A percentile compares a stretch with the other conserved stretches of the same genome.
Evolutionary conservation across 2,113 vertebrate genomes (phyloP).

Genomic region (Gymnarchus niloticus): DNA sequence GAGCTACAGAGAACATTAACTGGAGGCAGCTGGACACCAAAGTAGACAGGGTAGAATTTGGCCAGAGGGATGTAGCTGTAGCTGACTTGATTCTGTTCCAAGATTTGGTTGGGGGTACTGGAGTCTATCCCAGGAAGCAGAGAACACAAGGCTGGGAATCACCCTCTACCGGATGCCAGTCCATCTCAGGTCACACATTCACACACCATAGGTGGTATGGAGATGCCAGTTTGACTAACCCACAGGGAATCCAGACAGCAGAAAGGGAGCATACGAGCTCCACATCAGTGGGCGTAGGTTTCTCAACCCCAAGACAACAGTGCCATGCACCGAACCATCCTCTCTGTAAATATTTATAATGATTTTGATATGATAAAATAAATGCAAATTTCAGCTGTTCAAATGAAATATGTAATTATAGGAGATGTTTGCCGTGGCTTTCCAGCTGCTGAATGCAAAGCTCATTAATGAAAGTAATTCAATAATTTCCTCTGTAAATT

Average conservation of each 20-base stretch:
- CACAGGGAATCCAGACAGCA: not conserved
- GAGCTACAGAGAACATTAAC: not conserved
- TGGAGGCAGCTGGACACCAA: not conserved
- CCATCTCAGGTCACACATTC: not conserved
- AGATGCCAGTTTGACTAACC: not conserved
- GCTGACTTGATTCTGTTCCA: not conserved
- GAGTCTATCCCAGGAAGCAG: not conserved
- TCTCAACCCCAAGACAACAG: not conserved
- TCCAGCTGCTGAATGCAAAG: not conserved
- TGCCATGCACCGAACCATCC: not conserved
- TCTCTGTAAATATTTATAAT: not conserved
- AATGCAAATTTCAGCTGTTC: slow-evolving; percentile 1
- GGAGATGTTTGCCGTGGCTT: not conserved
- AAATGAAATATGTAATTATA: not conserved
- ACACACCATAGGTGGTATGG: not conserved
- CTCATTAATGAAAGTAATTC: not conserved
- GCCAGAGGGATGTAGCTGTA: not conserved
- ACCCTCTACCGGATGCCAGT: not conserved
- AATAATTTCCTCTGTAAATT: not conserved
- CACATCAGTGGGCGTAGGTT: not conserved
- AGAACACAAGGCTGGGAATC: not conserved
- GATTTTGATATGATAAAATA: not conserved
- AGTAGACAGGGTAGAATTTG: not conserved
- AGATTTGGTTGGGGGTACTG: not conserved
- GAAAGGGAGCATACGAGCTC: not conserved